phyloP scores from a whole-genome alignment of 2,888 invertebrate genomes.

The Scotopteryx bipunctaria region DNA sequence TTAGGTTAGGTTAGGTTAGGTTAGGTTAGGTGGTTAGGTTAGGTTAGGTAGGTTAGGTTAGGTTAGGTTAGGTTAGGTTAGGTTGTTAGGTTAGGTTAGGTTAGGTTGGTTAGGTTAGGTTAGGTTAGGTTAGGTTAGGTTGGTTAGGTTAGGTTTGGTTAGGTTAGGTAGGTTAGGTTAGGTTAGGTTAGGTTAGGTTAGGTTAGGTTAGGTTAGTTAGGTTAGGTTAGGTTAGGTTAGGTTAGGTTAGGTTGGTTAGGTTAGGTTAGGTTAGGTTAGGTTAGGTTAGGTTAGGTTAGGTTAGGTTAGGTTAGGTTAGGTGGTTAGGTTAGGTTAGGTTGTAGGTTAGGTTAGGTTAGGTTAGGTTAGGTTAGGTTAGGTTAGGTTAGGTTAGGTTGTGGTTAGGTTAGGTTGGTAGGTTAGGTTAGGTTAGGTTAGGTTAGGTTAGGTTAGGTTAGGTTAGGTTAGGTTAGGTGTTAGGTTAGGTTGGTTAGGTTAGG shows the following conservation, averaged over 20 bases:
- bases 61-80: conserved; percentile 18
- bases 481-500: too few relatives aligned
- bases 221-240: conserved; percentile 31
- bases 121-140: conserved; percentile 22
- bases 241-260: conserved; percentile 26
- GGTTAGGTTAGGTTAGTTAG: conserved; percentile 32
- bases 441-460: conserved; percentile 31
- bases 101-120: conserved; percentile 7
- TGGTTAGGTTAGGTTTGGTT: conserved; percentile 31
- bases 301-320: conserved; percentile 40
- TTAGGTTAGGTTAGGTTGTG: conserved; percentile 13
- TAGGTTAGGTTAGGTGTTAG: conserved; percentile 26
- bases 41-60: conserved; percentile 36
- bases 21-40: conserved; percentile 38
- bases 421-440: conserved; percentile 28
- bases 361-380: conserved; percentile 16
- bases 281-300: conserved; percentile 42
- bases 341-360: conserved; percentile 27
- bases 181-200: conserved; percentile 27
- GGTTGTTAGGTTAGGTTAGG: conserved; percentile 15
- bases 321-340: conserved; percentile 40
- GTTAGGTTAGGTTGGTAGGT: conserved; percentile 12
- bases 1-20: conserved; percentile 42
- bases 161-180: conserved; percentile 26
- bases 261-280: conserved; percentile 29